Percentiles rank a stretch among this genome's conserved stretches.
Conservation (phyloP, 2,113 vertebrate species). For the Mus spicilegus region DNA sequence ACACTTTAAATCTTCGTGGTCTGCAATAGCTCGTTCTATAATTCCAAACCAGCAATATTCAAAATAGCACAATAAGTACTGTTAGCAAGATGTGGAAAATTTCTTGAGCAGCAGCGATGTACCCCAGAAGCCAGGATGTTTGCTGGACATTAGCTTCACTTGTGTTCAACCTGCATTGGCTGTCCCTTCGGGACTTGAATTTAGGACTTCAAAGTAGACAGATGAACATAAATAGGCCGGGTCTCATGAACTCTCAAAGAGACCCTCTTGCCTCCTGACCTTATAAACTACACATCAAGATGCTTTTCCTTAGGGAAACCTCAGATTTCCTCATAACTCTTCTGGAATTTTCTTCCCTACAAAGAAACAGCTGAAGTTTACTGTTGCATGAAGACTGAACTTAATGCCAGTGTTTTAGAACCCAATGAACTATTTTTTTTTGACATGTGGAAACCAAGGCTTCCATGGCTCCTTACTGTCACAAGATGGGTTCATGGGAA, state of each 20-base stretch:
- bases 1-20: conserved; percentile 78
- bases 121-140: conserved; percentile 72
- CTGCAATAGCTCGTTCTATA: conserved; percentile 68
- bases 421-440: neutral
- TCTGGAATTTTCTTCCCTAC: conserved; percentile 15
- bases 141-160: conserved; percentile 44
- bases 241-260: neutral
- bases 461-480: neutral
- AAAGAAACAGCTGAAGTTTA: neutral
- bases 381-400: neutral
- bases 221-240: conserved; percentile 9
- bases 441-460: neutral
- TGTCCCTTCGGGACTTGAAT: conserved; percentile 27
- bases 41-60: conserved; percentile 76
- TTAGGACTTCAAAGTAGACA: neutral
- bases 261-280: neutral
- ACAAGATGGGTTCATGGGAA: neutral
- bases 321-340: neutral
- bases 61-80: conserved; percentile 75
- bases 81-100: conserved; percentile 76
- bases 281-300: neutral
- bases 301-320: neutral
- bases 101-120: conserved; percentile 64
- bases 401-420: neutral
- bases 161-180: conserved; percentile 58